Percentiles rank a stretch among this genome's conserved stretches.
Conservation (phyloP, 2,113 vertebrate genomes). For the Ochotona princeps region DNA sequence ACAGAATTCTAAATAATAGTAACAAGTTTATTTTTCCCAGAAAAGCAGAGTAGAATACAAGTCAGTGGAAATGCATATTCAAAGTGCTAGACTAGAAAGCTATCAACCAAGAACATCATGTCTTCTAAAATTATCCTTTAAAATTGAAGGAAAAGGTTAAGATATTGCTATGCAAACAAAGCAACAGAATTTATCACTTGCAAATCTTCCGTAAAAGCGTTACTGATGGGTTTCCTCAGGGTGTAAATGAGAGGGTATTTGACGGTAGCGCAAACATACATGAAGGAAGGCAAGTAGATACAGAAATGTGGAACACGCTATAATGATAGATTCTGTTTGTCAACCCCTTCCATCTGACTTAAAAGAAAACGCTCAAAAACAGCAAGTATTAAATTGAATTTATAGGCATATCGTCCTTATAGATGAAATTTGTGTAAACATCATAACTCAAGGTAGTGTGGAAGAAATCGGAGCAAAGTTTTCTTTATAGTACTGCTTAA, state of each 20-base stretch:
- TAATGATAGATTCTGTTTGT: not conserved
- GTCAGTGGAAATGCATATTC: not conserved
- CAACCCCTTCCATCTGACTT: not conserved
- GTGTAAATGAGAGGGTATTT: too few species aligned
- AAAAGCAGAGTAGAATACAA: not conserved
- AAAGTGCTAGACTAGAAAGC: too few species aligned
- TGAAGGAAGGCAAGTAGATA: not conserved
- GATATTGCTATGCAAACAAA: not conserved
- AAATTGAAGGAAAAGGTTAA: not conserved
- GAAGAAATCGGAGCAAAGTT: not conserved
- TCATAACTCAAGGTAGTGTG: not conserved
- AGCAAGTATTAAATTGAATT: not conserved
- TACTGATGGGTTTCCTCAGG: not conserved
- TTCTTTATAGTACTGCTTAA: not conserved
- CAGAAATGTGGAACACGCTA: not conserved
- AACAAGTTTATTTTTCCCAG: not conserved
- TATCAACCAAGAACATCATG: too few species aligned
- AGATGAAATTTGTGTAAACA: not conserved
- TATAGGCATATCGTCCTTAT: not conserved
- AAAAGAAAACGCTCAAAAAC: not conserved
- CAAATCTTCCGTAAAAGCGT: not conserved
- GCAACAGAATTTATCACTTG: not conserved
- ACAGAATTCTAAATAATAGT: not conserved
- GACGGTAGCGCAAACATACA: too few species aligned
- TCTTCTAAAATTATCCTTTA: too few species aligned